Evolutionary conservation across 2,797 vertebrate species (phyloP).

Genomic region (Cephalopachus bancanus): DNA sequence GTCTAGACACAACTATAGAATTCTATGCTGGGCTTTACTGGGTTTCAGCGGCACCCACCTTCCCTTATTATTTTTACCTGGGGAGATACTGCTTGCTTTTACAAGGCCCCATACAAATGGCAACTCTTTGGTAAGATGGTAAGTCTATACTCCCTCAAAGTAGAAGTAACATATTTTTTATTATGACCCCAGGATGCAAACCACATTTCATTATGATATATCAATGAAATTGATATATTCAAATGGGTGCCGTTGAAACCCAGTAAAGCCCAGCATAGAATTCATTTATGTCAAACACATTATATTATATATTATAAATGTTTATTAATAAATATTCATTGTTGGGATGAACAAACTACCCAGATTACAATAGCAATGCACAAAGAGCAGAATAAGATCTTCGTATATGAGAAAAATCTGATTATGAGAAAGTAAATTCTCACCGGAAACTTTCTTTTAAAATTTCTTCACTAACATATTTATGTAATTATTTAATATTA

Average conservation of each 20-base stretch:
- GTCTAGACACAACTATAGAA: not conserved
- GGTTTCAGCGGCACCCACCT: not conserved
- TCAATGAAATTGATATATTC: no score
- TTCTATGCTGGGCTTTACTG: not conserved
- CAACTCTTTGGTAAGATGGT: not conserved
- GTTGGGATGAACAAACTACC: not conserved
- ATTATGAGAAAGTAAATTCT: not conserved
- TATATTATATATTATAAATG: not conserved
- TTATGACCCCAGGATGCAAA: not conserved
- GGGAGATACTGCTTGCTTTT: not conserved
- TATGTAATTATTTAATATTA: not conserved
- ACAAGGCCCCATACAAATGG: not conserved
- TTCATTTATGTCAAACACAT: not conserved
- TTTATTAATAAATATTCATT: not conserved
- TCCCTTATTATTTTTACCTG: not conserved
- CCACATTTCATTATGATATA: not conserved
- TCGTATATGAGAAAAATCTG: not conserved
- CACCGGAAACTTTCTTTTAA: not conserved
- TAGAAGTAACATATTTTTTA: not conserved
- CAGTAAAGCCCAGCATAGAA: not conserved
- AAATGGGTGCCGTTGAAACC: no score
- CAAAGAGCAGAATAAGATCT: not conserved
- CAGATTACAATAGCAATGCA: not conserved
- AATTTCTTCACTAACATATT: not conserved
- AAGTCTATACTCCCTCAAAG: not conserved